Evolutionary conservation across 2,888 invertebrate genomes (phyloP), one percentile per base, ranked within the genome.

Genomic region (Tenthredo scrophulariae): DNA sequence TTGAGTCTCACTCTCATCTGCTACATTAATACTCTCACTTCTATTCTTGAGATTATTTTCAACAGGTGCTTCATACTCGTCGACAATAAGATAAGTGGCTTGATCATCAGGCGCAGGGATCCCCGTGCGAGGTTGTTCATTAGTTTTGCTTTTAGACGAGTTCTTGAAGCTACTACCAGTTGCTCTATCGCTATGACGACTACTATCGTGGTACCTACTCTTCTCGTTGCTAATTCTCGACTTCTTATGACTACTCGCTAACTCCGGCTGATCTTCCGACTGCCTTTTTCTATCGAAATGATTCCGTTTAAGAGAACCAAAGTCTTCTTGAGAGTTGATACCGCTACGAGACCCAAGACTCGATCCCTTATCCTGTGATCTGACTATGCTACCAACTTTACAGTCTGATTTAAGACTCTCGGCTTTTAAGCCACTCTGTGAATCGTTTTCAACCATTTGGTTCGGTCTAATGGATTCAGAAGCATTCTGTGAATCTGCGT

Each of bases 231-330:
- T 43, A 15, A 26, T 40, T 65, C 43, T 84, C 18, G 62, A 67
- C 33, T 18, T 80, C 74, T 86, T 86, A 72, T 29, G n/a, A 58
- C 65, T 79, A 6, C 58, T 29, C 5, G 37, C n/a, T 22, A 22
- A 10, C n/a, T 85, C 79, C 5, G 29, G 10, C 13, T 43, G 18
- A 29, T 85, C 50, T 40, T 72, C 79, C 40, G 5, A 43, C 74
- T 22, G 33, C 29, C 85, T 46, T 74, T 82, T 85, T 22, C 82
- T 74, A 37, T 83, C 46, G 9, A 15, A 54, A 85, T 82, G 50
- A 29, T 85, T 84, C 7, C 65, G 77, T 9, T 54, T 26, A 22
- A 37, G 6, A 43, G 15, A 26, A 6, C 50, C 26, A 37, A 4
- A 9, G 26, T 22, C n/a, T 40, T 80, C 37, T 26, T 84, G 58